phyloP scores from a whole-genome alignment of 2,888 invertebrate species.

The Dynastes maya region DNA sequence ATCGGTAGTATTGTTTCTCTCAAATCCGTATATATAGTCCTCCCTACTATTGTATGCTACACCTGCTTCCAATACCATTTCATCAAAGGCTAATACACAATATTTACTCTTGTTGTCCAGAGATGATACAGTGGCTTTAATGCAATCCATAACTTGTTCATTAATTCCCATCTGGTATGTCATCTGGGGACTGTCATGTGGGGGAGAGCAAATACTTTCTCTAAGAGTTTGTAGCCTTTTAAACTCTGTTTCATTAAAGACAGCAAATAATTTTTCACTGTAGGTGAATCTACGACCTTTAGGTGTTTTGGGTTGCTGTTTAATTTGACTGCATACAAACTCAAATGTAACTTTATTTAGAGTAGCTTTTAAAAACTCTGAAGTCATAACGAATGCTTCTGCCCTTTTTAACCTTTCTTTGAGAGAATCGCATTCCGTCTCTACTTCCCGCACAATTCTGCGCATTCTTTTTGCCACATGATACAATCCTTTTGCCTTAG shows the following conservation, averaged over 20 bases:
- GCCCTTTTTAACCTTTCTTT: no score
- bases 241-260: no score
- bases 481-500: slow-evolving; percentile 19
- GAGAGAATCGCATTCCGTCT: not conserved
- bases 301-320: not conserved
- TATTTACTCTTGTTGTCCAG: not conserved
- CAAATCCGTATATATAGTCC: slow-evolving; percentile 5
- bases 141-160: not conserved
- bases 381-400: no score
- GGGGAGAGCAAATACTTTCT: no score
- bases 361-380: no score
- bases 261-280: no score
- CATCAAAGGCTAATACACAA: slow-evolving; percentile 24
- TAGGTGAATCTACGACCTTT: not conserved
- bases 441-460: slow-evolving; percentile 23
- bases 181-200: not conserved
- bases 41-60: slow-evolving; percentile 5
- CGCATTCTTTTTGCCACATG: slow-evolving; percentile 26
- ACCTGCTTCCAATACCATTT: slow-evolving; percentile 8
- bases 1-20: slow-evolving; percentile 19
- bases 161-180: not conserved
- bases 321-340: no score
- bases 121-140: slow-evolving; percentile 10
- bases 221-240: no score
- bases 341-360: no score